Evolutionary conservation across 2,113 vertebrate genomes (phyloP).

Genomic region (Trinectes maculatus): DNA sequence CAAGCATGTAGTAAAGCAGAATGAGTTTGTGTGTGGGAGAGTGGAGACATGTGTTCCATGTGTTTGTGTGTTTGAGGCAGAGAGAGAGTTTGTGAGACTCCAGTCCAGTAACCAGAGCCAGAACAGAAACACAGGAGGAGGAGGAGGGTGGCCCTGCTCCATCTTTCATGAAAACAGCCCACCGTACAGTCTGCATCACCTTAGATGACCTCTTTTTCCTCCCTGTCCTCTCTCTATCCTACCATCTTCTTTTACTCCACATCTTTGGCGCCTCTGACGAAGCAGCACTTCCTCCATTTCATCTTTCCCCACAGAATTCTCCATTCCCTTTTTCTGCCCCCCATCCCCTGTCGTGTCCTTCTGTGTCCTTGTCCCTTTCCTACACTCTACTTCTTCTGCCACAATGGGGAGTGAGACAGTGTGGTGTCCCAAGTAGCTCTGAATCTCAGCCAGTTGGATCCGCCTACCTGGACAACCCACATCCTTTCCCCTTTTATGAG

Average conservation of each 20-base stretch:
- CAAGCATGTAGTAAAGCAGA: slow-evolving; percentile 42
- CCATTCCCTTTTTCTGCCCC: background rate
- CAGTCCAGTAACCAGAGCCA: slow-evolving; percentile 47
- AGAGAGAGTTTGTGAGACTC: slow-evolving; percentile 31
- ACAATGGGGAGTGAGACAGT: slow-evolving; percentile 16
- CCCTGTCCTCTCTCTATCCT: slow-evolving; percentile 17
- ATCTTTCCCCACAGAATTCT: slow-evolving; percentile 10
- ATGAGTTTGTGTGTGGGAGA: slow-evolving; percentile 54
- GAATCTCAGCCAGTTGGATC: slow-evolving; percentile 58
- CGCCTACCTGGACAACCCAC: slow-evolving; percentile 51
- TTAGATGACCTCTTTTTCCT: slow-evolving; percentile 67
- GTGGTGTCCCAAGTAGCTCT: slow-evolving; percentile 48
- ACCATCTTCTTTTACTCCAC: slow-evolving; percentile 14
- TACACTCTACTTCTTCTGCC: slow-evolving; percentile 16
- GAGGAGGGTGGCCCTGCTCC: slow-evolving; percentile 59
- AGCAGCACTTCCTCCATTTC: slow-evolving; percentile 16
- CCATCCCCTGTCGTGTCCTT: slow-evolving; percentile 13
- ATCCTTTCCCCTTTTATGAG: slow-evolving; percentile 71
- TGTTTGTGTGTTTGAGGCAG: background rate
- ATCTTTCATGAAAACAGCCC: slow-evolving; percentile 63
- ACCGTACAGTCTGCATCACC: slow-evolving; percentile 65
- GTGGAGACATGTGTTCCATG: slow-evolving; percentile 40
- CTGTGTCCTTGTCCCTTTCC: slow-evolving; percentile 1
- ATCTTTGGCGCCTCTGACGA: slow-evolving; percentile 1
- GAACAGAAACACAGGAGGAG: slow-evolving; percentile 58